Evolutionary conservation across 2,113 vertebrate species (phyloP).

Genomic region (Saccopteryx bilineata): DNA sequence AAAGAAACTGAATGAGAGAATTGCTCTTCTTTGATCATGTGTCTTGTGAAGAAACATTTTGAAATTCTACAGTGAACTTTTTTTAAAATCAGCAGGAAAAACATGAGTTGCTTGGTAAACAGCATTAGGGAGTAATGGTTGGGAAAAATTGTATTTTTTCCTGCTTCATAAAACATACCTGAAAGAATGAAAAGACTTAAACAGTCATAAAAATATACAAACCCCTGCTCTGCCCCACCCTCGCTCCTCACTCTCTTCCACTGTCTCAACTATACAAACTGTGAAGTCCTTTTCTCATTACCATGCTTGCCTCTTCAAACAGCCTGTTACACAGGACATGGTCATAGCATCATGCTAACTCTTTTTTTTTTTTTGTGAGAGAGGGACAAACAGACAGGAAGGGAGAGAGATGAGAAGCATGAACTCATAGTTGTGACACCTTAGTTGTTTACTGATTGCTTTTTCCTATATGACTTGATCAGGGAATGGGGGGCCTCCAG

Average conservation of each 20-base stretch:
- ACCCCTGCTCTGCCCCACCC: background rate
- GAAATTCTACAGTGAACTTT: conserved; percentile 39
- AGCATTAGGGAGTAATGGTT: background rate
- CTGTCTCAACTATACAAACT: background rate
- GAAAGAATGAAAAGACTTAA: conserved; percentile 34
- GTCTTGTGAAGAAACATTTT: conserved; percentile 30
- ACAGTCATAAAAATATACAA: conserved; percentile 22
- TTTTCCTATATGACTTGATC: too few relatives aligned
- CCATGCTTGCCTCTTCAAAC: background rate
- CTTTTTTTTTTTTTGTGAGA: too few relatives aligned
- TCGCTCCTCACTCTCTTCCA: background rate
- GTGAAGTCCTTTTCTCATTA: background rate
- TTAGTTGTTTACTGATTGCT: too few relatives aligned
- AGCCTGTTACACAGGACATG: background rate
- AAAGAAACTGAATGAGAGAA: conserved; percentile 4
- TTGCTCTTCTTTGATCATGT: conserved; percentile 21
- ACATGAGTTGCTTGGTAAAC: conserved; percentile 23
- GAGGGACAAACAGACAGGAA: too few relatives aligned
- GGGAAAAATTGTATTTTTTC: background rate
- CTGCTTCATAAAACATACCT: conserved; percentile 16
- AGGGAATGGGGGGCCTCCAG: too few relatives aligned
- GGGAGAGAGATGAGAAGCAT: too few relatives aligned
- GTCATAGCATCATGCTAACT: background rate
- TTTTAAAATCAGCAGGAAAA: conserved; percentile 23
- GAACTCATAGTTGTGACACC: too few relatives aligned